phyloP scores from a whole-genome alignment of 2,113 vertebrate species.

The Emydocephalus ijimae region DNA sequence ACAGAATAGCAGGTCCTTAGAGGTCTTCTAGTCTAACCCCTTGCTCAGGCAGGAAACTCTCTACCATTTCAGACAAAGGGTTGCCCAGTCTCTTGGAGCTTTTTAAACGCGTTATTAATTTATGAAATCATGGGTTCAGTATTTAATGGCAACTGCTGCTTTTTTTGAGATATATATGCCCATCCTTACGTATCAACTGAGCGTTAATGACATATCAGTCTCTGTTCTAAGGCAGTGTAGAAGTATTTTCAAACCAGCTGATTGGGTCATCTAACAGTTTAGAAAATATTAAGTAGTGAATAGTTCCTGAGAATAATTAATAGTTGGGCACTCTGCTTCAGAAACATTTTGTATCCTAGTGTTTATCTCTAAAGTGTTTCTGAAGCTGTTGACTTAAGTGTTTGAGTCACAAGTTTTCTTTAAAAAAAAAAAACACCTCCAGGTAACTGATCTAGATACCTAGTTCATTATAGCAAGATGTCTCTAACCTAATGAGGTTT shows the following conservation, averaged over 20 bases:
- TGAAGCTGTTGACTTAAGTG: not conserved
- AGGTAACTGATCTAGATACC: not conserved
- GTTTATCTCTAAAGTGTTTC: no score
- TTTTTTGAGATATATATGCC: not conserved
- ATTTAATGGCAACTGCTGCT: not conserved
- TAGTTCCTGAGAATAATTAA: not conserved
- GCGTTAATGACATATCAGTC: not conserved
- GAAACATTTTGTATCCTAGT: not conserved
- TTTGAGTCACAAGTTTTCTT: not conserved
- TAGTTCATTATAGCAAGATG: not conserved
- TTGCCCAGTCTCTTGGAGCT: not conserved
- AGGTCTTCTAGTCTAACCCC: no score
- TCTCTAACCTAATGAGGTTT: not conserved
- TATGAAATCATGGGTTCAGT: slow-evolving; percentile 18
- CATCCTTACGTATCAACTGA: not conserved
- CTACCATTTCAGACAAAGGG: no score
- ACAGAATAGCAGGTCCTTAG: no score
- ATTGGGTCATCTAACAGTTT: not conserved
- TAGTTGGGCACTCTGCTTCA: not conserved
- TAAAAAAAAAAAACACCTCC: not conserved
- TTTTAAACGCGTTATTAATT: not conserved
- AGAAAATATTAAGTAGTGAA: not conserved
- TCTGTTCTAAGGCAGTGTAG: not conserved
- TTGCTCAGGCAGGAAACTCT: no score
- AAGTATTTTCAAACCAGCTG: not conserved